Conservation (phyloP, 2,113 vertebrate genomes). For the Sapayoa aenigma region DNA sequence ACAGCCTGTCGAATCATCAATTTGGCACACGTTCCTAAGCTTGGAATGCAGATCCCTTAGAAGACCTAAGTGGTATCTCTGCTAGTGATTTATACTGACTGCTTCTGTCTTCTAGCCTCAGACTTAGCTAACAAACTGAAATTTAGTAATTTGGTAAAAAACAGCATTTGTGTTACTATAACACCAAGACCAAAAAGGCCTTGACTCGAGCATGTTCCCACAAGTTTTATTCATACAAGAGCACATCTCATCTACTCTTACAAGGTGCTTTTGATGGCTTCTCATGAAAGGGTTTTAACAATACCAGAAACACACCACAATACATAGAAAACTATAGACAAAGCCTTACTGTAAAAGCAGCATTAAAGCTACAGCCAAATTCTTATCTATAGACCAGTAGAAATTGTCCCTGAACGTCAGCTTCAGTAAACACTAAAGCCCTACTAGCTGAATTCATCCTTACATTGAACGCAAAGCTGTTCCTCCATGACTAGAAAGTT, state of each 20-base stretch:
- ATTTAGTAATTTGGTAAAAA: not conserved
- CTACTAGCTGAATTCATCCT: not conserved
- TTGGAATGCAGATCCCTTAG: not conserved
- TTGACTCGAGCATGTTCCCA: not conserved
- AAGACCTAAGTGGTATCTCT: not conserved
- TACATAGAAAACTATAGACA: not conserved
- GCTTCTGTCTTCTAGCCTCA: not conserved
- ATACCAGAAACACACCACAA: not conserved
- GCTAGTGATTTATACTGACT: not conserved
- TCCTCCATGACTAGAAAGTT: not conserved
- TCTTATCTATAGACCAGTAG: not conserved
- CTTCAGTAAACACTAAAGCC: not conserved
- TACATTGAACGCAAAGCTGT: not conserved
- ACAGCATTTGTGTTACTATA: not conserved
- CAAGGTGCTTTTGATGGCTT: not conserved
- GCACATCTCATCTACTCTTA: not conserved
- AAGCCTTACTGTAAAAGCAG: not conserved
- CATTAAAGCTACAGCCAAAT: not conserved
- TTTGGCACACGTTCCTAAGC: not conserved
- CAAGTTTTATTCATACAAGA: not conserved
- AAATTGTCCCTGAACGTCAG: not conserved
- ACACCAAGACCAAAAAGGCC: not conserved
- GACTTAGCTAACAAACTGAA: not conserved
- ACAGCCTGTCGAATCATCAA: not conserved
- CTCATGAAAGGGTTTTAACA: not conserved